A percentile compares a stretch with the other conserved stretches of the same genome.
These are phyloP conservation scores for Balearica regulorum DNA, from an alignment of 2,797 vertebrate genomes.

Conservation along the genomic window DNA sequence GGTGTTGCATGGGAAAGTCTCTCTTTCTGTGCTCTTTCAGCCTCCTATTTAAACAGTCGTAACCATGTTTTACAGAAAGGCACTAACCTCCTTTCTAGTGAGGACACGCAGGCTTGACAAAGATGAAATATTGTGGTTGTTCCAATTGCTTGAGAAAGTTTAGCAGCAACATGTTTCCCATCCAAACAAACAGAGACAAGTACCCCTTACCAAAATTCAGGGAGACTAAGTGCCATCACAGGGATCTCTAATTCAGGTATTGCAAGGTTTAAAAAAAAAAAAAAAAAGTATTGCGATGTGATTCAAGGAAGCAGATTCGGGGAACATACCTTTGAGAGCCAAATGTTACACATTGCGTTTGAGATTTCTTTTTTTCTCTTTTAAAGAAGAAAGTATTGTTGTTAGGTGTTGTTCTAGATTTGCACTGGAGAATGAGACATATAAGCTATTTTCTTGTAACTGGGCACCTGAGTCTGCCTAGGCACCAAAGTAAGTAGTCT, in stretches of 20 bases:
- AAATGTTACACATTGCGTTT: background rate
- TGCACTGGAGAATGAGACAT: background rate
- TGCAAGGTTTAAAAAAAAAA: background rate
- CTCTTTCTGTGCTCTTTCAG: background rate
- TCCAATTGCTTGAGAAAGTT: background rate
- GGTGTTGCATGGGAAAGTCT: background rate
- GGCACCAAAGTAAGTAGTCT: background rate
- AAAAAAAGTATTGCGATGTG: fast-evolving
- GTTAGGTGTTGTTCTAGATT: background rate
- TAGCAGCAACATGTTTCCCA: background rate
- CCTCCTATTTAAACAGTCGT: background rate
- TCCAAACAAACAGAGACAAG: background rate
- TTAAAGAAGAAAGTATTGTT: background rate
- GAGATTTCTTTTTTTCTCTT: background rate
- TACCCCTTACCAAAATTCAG: background rate
- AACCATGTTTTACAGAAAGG: background rate
- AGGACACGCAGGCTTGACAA: fast-evolving
- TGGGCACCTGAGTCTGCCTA: background rate
- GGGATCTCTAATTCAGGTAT: background rate
- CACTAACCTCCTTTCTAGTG: background rate
- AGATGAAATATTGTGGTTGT: background rate
- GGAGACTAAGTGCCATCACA: fast-evolving
- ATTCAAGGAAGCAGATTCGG: background rate
- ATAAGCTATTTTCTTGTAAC: background rate
- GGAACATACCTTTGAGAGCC: background rate